A percentile compares a stretch with the other conserved stretches of the same genome.
These are phyloP conservation scores for Elanus axillaris DNA, from an alignment of 2,113 vertebrate genomes.

Conservation along the genomic window DNA sequence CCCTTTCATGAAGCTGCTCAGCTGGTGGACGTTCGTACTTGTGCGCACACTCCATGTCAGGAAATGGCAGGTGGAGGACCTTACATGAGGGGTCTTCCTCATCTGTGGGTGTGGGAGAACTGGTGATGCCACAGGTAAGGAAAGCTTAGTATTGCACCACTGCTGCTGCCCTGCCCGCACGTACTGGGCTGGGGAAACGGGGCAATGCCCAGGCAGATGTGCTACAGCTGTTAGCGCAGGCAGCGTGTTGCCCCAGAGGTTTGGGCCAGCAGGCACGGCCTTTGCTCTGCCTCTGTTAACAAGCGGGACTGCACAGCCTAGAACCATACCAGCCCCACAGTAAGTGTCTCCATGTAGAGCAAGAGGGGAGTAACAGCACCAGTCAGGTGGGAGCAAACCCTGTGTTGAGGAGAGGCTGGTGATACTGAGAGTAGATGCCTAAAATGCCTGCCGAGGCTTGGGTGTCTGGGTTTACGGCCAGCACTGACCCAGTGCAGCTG, in stretches of 20 bases:
- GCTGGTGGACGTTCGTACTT: background rate
- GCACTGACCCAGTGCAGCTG: background rate
- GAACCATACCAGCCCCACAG: background rate
- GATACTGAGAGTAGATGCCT: background rate
- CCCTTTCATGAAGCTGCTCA: background rate
- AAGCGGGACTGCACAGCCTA: background rate
- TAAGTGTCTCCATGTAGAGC: background rate
- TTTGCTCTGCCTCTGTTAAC: background rate
- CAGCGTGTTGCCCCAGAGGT: background rate
- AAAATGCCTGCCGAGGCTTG: background rate
- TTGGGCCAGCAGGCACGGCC: background rate
- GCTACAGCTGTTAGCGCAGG: background rate
- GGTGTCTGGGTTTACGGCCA: background rate
- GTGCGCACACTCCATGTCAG: fast-evolving
- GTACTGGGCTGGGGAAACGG: background rate
- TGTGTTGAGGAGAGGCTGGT: background rate
- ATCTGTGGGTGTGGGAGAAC: background rate
- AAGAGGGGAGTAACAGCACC: background rate
- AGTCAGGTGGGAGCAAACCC: background rate
- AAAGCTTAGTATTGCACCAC: background rate
- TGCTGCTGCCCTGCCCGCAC: background rate
- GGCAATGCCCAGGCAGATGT: background rate
- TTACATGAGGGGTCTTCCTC: background rate
- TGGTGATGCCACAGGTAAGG: background rate
- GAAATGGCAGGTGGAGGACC: background rate